Percentiles rank a stretch among this genome's conserved stretches.
phyloP scores from a whole-genome alignment of 2,113 vertebrate genomes.

The Phaethon lepturus region DNA sequence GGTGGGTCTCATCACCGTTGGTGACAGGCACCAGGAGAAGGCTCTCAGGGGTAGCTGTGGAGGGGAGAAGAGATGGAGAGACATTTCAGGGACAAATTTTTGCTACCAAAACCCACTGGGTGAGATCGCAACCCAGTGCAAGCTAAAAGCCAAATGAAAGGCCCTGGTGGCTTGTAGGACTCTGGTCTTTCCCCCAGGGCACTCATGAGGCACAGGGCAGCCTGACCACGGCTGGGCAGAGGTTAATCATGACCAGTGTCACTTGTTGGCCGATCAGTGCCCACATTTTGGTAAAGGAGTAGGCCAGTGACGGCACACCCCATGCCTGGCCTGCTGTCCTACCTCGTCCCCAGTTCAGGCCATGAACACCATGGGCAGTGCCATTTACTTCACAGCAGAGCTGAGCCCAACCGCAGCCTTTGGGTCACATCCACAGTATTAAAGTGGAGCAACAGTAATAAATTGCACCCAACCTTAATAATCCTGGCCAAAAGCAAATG shows the following conservation, averaged over 20 bases:
- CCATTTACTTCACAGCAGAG: neutral
- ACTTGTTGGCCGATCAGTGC: neutral
- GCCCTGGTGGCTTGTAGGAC: neutral
- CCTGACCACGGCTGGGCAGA: neutral
- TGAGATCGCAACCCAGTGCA: neutral
- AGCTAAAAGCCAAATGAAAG: neutral
- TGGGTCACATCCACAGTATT: fast-evolving
- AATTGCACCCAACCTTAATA: neutral
- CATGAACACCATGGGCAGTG: neutral
- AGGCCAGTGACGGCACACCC: fast-evolving
- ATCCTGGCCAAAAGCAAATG: neutral
- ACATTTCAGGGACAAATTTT: neutral
- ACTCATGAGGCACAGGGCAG: neutral
- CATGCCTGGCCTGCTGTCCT: too few species aligned
- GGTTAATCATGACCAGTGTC: neutral
- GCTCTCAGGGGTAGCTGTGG: too few species aligned
- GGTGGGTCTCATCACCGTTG: neutral
- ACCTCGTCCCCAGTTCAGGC: neutral
- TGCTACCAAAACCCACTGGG: neutral
- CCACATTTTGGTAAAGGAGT: neutral
- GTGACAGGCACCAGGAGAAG: neutral
- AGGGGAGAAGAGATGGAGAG: neutral
- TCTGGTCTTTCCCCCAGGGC: neutral
- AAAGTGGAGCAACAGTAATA: neutral
- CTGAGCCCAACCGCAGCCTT: neutral